These are phyloP conservation scores for Choloepus hoffmanni DNA, from an alignment of 2,113 vertebrate genomes.

Conservation along the genomic window DNA sequence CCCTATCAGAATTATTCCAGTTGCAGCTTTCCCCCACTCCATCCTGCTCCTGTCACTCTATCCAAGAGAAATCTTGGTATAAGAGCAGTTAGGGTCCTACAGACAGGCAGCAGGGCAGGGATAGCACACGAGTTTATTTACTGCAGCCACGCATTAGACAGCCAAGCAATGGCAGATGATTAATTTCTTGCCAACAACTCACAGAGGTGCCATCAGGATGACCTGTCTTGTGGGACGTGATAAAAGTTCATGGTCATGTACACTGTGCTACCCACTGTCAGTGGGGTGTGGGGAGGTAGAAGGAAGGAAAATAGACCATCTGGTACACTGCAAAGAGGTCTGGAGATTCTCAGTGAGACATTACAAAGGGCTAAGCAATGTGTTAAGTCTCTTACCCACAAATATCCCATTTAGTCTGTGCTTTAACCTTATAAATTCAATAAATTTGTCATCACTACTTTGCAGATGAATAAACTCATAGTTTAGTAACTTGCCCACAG, in stretches of 20 bases:
- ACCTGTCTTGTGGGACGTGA: constrained; percentile 18
- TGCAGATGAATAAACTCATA: not conserved
- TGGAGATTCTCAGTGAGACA: not conserved
- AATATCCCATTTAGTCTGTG: not conserved
- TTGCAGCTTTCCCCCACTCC: not conserved
- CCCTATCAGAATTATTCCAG: not conserved
- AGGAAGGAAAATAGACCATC: not conserved
- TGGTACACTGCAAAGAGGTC: not conserved
- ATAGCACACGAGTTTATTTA: constrained; percentile 52
- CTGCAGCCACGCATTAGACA: constrained; percentile 46
- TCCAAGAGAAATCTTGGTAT: constrained; percentile 20
- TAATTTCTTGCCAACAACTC: constrained; percentile 70
- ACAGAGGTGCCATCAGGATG: constrained; percentile 14
- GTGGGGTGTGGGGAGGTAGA: not conserved
- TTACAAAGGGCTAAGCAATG: not conserved
- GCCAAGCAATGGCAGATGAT: constrained; percentile 36
- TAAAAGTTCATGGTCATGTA: constrained; percentile 22
- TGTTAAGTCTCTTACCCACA: not conserved
- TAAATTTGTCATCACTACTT: not conserved
- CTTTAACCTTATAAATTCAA: not conserved
- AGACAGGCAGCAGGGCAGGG: not conserved
- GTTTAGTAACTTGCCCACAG: constrained; percentile 7
- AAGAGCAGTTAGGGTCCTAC: not conserved
- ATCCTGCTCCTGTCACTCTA: not conserved
- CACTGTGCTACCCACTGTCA: not conserved